phyloP scores from a whole-genome alignment of 2,888 invertebrate species.

The Harpalus rubripes region DNA sequence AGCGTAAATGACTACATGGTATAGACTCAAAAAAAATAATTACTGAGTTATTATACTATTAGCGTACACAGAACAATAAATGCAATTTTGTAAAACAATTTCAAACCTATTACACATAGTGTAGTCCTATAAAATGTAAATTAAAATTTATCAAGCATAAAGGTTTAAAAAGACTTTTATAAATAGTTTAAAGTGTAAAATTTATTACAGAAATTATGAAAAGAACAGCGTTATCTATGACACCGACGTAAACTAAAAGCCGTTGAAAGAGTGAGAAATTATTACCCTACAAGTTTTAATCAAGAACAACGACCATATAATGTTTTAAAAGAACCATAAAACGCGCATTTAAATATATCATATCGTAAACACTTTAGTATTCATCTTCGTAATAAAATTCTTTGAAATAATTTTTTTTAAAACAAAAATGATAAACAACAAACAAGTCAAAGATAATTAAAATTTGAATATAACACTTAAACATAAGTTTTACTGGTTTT shows the following conservation, averaged over 20 bases:
- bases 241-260: constrained; percentile 33
- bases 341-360: constrained; percentile 47
- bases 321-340: constrained; percentile 47
- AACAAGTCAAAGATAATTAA: constrained; percentile 34
- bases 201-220: constrained; percentile 34
- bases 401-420: constrained; percentile 7
- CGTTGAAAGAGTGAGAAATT: constrained; percentile 41
- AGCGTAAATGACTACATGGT: too few relatives aligned
- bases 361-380: constrained; percentile 43
- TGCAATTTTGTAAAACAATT: too few relatives aligned
- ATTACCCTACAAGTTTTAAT: constrained; percentile 48
- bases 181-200: constrained; percentile 3
- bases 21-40: too few relatives aligned
- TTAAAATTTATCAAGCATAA: neutral
- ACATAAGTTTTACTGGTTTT: constrained; percentile 31
- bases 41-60: too few relatives aligned
- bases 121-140: neutral
- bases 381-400: constrained; percentile 38
- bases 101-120: too few relatives aligned
- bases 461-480: constrained; percentile 2
- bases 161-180: constrained; percentile 13
- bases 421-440: constrained; percentile 33
- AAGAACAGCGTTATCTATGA: constrained; percentile 29
- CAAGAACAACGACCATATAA: constrained; percentile 43
- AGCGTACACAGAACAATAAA: too few relatives aligned